Evolutionary conservation across 2,888 invertebrate genomes (phyloP).

Genomic region (Camponotus fellah): DNA sequence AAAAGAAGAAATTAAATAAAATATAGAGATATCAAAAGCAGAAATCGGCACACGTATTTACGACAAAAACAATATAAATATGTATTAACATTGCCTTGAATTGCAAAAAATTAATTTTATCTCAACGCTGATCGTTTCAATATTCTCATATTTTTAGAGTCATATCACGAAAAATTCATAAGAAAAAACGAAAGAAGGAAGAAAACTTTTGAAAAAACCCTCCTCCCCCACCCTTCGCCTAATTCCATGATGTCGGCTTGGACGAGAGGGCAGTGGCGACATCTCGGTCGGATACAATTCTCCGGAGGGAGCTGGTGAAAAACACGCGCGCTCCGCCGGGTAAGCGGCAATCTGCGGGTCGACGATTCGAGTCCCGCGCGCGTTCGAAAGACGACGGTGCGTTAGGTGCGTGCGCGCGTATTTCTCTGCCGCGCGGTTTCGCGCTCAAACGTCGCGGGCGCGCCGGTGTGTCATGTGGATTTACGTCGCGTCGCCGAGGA

Average conservation of each 20-base stretch:
- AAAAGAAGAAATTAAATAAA: neutral
- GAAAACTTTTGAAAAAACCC: neutral
- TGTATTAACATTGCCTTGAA: too few relatives aligned
- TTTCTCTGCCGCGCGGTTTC: neutral
- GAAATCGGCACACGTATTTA: too few relatives aligned
- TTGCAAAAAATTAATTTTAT: neutral
- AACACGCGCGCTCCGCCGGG: slow-evolving; percentile 68
- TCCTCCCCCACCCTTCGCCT: neutral
- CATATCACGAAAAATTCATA: neutral
- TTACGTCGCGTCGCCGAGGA: neutral
- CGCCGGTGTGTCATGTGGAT: slow-evolving; percentile 1
- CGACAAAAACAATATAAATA: too few relatives aligned
- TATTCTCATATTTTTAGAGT: neutral
- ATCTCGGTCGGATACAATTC: slow-evolving; percentile 52
- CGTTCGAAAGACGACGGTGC: slow-evolving; percentile 55
- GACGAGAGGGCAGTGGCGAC: slow-evolving; percentile 63
- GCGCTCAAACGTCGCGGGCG: neutral
- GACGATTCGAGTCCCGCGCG: slow-evolving; percentile 61
- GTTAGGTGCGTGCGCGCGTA: slow-evolving; percentile 9
- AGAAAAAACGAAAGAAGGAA: neutral
- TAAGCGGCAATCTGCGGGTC: slow-evolving; percentile 74
- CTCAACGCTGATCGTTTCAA: neutral
- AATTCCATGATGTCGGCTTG: neutral
- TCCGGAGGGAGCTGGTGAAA: neutral
- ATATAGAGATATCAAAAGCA: neutral